These are phyloP conservation scores for Hylyphantes graminicola DNA, from an alignment of 1,140 invertebrate genomes.

Conservation along the genomic window DNA sequence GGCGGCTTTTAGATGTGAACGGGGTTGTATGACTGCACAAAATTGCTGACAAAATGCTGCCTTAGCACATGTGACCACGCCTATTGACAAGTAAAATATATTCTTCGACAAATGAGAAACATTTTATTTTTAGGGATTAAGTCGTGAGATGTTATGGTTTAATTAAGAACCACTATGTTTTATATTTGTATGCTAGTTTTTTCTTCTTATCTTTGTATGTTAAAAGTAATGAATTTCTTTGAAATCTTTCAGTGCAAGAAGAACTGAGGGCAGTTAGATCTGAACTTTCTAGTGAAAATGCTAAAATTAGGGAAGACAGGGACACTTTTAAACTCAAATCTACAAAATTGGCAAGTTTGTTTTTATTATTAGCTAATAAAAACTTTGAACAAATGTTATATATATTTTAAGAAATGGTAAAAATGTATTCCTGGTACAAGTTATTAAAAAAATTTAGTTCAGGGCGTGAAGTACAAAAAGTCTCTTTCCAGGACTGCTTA, in stretches of 20 bases:
- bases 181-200: background rate
- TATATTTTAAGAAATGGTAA: background rate
- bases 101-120: no score
- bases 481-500: no score
- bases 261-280: slow-evolving; percentile 27
- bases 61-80: no score
- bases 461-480: no score
- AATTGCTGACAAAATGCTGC: no score
- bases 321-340: slow-evolving; percentile 44
- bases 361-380: background rate
- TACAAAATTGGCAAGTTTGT: slow-evolving; percentile 30
- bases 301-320: slow-evolving; percentile 39
- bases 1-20: no score
- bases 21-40: no score
- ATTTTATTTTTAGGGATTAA: no score
- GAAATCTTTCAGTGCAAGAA: slow-evolving; percentile 32
- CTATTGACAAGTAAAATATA: no score
- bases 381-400: background rate
- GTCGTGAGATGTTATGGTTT: background rate
- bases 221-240: background rate
- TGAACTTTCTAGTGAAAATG: slow-evolving; percentile 30
- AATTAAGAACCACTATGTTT: background rate
- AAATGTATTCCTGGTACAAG: background rate
- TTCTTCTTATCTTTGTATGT: background rate
- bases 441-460: background rate